These are phyloP conservation scores for Pipistrellus pygmaeus DNA, from an alignment of 2,797 vertebrate genomes.

Conservation along the genomic window DNA sequence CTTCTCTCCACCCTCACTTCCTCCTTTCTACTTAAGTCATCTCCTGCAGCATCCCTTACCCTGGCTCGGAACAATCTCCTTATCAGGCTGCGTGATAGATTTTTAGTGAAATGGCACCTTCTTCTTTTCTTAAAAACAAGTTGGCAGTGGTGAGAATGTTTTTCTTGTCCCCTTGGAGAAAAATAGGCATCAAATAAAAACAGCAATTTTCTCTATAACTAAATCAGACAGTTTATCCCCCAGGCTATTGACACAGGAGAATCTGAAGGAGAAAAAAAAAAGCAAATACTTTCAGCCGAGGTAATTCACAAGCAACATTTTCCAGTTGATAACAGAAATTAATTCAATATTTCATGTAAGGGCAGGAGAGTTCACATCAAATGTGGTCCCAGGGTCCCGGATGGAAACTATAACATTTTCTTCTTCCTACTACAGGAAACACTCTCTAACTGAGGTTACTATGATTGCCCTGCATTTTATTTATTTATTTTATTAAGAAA, in stretches of 20 bases:
- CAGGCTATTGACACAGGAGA: constrained; percentile 56
- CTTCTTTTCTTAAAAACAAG: constrained; percentile 67
- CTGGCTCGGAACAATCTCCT: not conserved
- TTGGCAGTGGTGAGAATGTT: constrained; percentile 54
- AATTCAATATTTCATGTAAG: constrained; percentile 80
- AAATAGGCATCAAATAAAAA: constrained; percentile 70
- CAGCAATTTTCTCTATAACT: constrained; percentile 73
- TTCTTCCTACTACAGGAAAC: constrained; percentile 49
- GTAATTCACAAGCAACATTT: constrained; percentile 68
- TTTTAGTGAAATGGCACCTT: constrained; percentile 55
- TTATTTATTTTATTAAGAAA: constrained; percentile 65
- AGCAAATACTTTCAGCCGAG: constrained; percentile 68
- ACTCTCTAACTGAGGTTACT: constrained; percentile 7
- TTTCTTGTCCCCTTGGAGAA: constrained; percentile 40
- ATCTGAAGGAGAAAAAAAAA: constrained; percentile 40
- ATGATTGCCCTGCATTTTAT: constrained; percentile 37
- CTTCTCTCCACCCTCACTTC: not conserved
- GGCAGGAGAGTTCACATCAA: constrained; percentile 68
- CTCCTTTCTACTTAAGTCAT: not conserved
- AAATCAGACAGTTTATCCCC: constrained; percentile 74
- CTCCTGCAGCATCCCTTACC: not conserved
- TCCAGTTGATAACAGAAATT: constrained; percentile 77
- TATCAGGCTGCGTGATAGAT: not conserved
- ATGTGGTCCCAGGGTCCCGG: constrained; percentile 48
- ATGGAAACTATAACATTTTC: constrained; percentile 67